Evolutionary conservation across 2,113 vertebrate genomes (phyloP), one percentile per base, ranked within the genome.

Genomic region (Carollia perspicillata): DNA sequence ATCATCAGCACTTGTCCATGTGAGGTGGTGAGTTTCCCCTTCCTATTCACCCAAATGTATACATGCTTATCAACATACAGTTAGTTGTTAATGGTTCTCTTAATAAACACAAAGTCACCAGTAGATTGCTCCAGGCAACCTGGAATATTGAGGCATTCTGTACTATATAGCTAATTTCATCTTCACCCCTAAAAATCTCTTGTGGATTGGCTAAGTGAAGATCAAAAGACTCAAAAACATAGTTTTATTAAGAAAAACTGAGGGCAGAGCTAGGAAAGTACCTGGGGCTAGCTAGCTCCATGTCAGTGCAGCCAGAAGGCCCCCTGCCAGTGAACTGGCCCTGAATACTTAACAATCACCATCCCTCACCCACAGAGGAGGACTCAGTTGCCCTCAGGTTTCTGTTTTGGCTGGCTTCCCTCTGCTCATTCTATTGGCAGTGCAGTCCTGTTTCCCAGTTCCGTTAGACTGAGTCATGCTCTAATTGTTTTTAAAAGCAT

Each of bases 341-440:
- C 9, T 40, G 14, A 74, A 16, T 58, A 18, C n/a, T 47, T 8
- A 20, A 23, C 58, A 44, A n/a, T n/a, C 44, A 75, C 28, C n/a
- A 75, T 20, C 35, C 23, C 49, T 13, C 12, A 37, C 22, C 49
- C 75, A 5, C 49, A 26, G 49, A 80, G 23, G 51, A 58, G 40
- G 49, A 22, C 44, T 74, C 71, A 4, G 28, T 78, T 33, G 11
- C 33, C 28, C 17, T 35, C 10, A 1, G 30, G 6, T 28, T 16
- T 40, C 40, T 68, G 42, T 9, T 1, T 89, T 75, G 42, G 3
- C 35, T 96, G 42, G 9, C 47, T n/a, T 51, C 80, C 84, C 94
- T 89, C 97, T 98, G 96, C 96, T 97, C 97, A 96, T 87, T 66
- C 63, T 84, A 0, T 23, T 77, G 80, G 11, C 94, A 90, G n/a